phyloP scores from a whole-genome alignment of 1,140 invertebrate genomes.

The Neodiprion virginianus region DNA sequence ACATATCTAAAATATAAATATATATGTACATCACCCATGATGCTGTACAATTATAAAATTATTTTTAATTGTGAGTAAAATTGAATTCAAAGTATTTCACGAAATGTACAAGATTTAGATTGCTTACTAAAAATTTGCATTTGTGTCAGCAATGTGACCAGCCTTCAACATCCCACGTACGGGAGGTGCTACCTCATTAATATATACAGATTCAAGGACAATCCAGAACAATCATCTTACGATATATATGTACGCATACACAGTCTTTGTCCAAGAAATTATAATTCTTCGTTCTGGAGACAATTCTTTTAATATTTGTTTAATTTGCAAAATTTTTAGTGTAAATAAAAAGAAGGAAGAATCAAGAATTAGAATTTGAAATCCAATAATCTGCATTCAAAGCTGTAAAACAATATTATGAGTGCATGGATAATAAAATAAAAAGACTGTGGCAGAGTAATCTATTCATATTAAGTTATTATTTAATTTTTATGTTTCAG shows the following conservation, averaged over 20 bases:
- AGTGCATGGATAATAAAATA: too few species aligned
- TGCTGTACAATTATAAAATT: too few species aligned
- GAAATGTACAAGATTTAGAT: neutral
- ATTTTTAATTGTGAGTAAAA: too few species aligned
- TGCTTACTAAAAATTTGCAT: neutral
- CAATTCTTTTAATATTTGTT: neutral
- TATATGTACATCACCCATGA: too few species aligned
- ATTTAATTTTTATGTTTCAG: conserved; percentile 58
- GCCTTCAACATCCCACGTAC: neutral
- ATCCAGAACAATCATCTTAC: neutral
- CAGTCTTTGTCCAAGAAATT: neutral
- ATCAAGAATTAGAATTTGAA: too few species aligned
- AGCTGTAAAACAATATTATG: too few species aligned
- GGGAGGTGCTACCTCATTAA: neutral
- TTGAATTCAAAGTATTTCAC: neutral
- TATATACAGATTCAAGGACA: neutral
- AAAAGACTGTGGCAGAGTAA: too few species aligned
- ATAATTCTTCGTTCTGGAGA: neutral
- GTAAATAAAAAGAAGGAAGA: too few species aligned
- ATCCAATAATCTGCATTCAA: too few species aligned
- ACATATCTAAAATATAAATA: too few species aligned
- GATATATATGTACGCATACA: neutral
- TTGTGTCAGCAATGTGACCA: conserved; percentile 1
- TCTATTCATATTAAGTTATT: conserved; percentile 16
- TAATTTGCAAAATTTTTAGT: too few species aligned